Base-by-base conservation (phyloP, 1,140 invertebrate species). In the Drosophila kikkawai region DNA sequence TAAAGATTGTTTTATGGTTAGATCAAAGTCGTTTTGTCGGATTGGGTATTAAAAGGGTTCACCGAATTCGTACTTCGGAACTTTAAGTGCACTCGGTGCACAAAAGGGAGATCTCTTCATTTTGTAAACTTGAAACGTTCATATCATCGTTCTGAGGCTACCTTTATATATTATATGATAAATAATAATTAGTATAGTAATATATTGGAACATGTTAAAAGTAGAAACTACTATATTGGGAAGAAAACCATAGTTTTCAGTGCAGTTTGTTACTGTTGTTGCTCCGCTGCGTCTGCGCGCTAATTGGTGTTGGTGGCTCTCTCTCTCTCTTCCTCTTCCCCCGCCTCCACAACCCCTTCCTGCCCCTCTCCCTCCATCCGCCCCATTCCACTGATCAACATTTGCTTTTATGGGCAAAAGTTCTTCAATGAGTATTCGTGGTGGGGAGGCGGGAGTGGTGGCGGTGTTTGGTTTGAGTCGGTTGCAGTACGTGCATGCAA, bases 401-500 rank as follows among this genome's bases (percentile, higher is more conserved):
- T 74, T 63, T 74, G 57, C 57, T 74, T 75, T 79, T 82, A 77
- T 80, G 58, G 68, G 58, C 79, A 75, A 53, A 64, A 71, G 82
- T 78, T 78, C 74, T 66, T 59, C 67, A 75, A 61, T 68, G 48
- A 44, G 51, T 32, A 32, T 44, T 39, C 13, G n/a, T 12, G 22
- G 41, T n/a, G 36, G 5, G 12, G n/a, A 5, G 36, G 26, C 7
- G 22, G 15, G 51, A 32, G n/a, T 19, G 29, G 34, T 19, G 6
- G n/a, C 15, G 15, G n/a, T 34, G 50, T 34, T 17, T n/a, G n/a
- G 22, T n/a, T 55, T 17, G 29, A 42, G 51, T 36, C 34, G 15
- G 12, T 17, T 63, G 73, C 65, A 53, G 55, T 83, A 80, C 77
- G 80, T 80, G 80, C 73, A 88, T 88, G 84, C 84, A 87, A 87